A percentile compares a stretch with the other conserved stretches of the same genome.
These are phyloP conservation scores for Platypus cylindrus DNA, from an alignment of 2,888 invertebrate species.

Conservation along the genomic window DNA sequence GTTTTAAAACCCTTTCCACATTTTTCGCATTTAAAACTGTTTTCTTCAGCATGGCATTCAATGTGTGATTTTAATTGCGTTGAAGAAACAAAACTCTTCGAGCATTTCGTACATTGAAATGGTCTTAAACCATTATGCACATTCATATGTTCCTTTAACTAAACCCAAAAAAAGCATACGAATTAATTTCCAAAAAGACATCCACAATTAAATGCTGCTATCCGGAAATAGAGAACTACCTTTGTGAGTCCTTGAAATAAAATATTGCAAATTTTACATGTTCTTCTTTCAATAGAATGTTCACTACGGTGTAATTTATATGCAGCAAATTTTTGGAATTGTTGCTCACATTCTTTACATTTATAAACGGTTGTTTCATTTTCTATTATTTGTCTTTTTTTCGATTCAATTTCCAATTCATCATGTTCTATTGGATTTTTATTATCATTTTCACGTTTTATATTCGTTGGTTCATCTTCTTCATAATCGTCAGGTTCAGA, in stretches of 20 bases:
- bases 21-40: slow-evolving; percentile 22
- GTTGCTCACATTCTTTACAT: slow-evolving; percentile 20
- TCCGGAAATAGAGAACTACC: slow-evolving; percentile 3
- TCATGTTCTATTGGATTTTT: no score
- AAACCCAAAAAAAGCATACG: slow-evolving; percentile 1
- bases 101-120: slow-evolving; percentile 23
- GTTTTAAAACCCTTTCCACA: slow-evolving; percentile 25
- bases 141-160: slow-evolving; percentile 24
- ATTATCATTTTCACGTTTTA: no score
- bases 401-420: slow-evolving; percentile 7
- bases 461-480: no score
- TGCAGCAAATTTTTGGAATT: slow-evolving; percentile 19
- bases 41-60: slow-evolving; percentile 22
- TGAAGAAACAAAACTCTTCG: slow-evolving; percentile 22
- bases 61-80: slow-evolving; percentile 24
- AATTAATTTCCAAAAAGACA: background rate
- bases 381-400: slow-evolving; percentile 11
- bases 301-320: slow-evolving; percentile 21
- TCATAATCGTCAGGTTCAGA: no score
- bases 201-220: no score
- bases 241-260: slow-evolving; percentile 23
- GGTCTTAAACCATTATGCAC: slow-evolving; percentile 24
- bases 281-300: slow-evolving; percentile 24
- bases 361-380: slow-evolving; percentile 20
- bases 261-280: slow-evolving; percentile 24